Evolutionary conservation across 2,113 vertebrate species (phyloP).

Genomic region (Proterorhinus semilunaris): DNA sequence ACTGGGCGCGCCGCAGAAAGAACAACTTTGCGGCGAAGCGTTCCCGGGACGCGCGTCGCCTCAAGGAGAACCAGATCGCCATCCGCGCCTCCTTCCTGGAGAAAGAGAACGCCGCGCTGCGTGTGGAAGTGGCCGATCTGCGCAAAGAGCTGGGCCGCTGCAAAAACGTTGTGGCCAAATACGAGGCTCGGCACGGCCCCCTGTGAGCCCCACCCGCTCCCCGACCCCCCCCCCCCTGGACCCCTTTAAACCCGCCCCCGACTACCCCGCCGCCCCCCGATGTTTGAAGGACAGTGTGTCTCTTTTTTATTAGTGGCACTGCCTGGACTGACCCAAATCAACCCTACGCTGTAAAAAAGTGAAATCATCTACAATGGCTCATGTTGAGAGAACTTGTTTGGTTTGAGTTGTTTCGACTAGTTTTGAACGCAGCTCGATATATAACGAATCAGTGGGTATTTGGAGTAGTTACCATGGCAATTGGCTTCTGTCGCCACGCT

Average conservation of each 20-base stretch:
- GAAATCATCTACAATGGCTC: background rate
- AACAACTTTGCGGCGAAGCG: constrained; percentile 98
- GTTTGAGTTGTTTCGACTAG: too few species aligned
- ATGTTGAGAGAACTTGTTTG: too few species aligned
- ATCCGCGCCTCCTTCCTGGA: constrained; percentile 95
- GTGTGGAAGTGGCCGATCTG: constrained; percentile 91
- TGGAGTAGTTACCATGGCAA: too few species aligned
- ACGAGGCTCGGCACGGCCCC: constrained; percentile 88
- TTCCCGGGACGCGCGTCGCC: constrained; percentile 90
- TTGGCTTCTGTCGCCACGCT: too few species aligned
- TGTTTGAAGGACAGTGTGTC: constrained; percentile 79
- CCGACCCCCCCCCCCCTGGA: background rate
- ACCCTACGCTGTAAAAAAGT: background rate
- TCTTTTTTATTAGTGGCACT: constrained; percentile 74
- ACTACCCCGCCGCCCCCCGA: background rate
- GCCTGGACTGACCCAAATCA: constrained; percentile 31
- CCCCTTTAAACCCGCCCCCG: background rate
- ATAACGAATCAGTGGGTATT: too few species aligned
- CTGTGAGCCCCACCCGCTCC: constrained; percentile 75
- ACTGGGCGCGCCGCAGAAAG: constrained; percentile 98
- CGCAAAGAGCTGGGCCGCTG: constrained; percentile 95
- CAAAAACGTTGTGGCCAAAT: constrained; percentile 93
- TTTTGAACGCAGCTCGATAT: too few species aligned
- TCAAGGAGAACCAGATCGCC: constrained; percentile 99
- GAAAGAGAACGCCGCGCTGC: constrained; percentile 94